Evolutionary conservation across 2,797 vertebrate species (phyloP).

Genomic region (Ptychobarbus kaznakovi): DNA sequence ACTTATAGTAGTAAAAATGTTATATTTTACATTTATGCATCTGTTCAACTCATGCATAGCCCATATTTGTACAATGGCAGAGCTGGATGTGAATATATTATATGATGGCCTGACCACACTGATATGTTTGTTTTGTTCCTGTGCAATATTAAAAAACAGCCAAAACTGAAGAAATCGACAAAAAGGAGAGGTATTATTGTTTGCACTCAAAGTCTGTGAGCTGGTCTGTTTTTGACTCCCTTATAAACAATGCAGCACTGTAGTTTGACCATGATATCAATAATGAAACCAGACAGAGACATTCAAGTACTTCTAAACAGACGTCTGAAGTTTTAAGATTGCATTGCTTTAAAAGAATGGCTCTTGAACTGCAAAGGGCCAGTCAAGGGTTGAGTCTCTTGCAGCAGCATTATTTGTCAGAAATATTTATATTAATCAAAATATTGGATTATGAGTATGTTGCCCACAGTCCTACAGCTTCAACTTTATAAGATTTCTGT

Average conservation of each 20-base stretch:
- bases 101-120: not conserved
- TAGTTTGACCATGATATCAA: slow-evolving; percentile 24
- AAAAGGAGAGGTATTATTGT: not conserved
- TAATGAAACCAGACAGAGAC: not conserved
- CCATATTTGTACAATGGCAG: not conserved
- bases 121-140: not conserved
- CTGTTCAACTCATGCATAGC: not conserved
- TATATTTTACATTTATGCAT: not conserved
- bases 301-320: not conserved
- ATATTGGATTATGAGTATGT: not conserved
- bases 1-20: not conserved
- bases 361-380: not conserved
- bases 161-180: not conserved
- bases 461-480: not conserved
- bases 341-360: not conserved
- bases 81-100: not conserved
- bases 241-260: not conserved
- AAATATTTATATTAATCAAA: not conserved
- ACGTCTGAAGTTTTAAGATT: not conserved
- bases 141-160: not conserved
- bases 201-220: not conserved
- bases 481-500: not conserved
- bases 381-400: not conserved
- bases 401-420: not conserved
- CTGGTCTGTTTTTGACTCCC: slow-evolving; percentile 9